phyloP scores from a whole-genome alignment of 1,140 invertebrate genomes.

The Camponotus pennsylvanicus region DNA sequence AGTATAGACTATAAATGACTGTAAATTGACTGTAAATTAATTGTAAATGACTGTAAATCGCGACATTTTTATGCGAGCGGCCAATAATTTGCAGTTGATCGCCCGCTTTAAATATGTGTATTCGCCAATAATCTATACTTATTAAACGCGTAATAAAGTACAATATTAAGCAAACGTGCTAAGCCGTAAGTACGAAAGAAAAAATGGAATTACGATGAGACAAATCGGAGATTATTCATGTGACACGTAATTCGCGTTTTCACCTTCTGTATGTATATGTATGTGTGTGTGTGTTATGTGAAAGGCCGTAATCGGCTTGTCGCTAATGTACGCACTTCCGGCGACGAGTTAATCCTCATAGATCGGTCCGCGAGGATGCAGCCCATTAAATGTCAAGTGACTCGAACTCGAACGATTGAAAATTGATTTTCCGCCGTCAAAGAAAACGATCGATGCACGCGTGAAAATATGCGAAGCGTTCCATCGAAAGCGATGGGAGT shows the following conservation, averaged over 20 bases:
- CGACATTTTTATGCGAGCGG: conserved; percentile 1
- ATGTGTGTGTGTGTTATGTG: neutral
- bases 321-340: conserved; percentile 55
- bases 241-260: conserved; percentile 31
- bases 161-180: conserved; percentile 32
- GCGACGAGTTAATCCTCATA: conserved; percentile 51
- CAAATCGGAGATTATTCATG: conserved; percentile 50
- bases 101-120: conserved; percentile 12
- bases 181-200: conserved; percentile 27
- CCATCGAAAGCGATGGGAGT: conserved; percentile 12
- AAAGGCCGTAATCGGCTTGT: conserved; percentile 43
- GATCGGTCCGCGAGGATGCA: conserved; percentile 37
- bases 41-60: conserved; percentile 38
- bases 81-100: conserved; percentile 51
- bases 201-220: conserved; percentile 36
- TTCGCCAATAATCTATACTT: conserved; percentile 28
- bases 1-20: conserved; percentile 11
- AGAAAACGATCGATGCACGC: conserved; percentile 16
- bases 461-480: conserved; percentile 9
- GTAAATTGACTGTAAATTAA: neutral
- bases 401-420: conserved; percentile 15
- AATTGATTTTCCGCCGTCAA: conserved; percentile 49
- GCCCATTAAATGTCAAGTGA: conserved; percentile 58
- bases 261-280: neutral
- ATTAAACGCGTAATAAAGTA: conserved; percentile 44